Percentiles rank a stretch among this genome's conserved stretches.
phyloP scores from a whole-genome alignment of 2,113 vertebrate genomes.

The Brevimyrus niger region DNA sequence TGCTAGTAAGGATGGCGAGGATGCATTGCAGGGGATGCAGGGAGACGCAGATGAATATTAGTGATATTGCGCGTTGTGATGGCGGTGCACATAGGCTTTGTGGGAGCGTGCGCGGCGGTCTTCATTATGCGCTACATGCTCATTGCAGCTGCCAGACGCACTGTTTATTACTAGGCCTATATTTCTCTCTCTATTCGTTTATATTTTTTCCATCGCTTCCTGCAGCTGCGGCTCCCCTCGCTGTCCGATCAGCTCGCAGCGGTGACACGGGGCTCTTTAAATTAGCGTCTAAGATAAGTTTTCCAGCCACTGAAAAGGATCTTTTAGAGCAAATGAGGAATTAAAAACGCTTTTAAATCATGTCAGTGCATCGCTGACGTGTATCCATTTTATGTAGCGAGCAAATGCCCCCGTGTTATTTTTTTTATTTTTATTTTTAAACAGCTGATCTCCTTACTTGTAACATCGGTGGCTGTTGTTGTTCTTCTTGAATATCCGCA shows the following conservation, averaged over 20 bases:
- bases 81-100: not conserved
- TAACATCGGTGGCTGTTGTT: not conserved
- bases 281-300: slow-evolving; percentile 2
- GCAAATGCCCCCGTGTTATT: not conserved
- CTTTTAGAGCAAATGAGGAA: not conserved
- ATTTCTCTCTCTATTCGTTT: slow-evolving; percentile 42
- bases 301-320: slow-evolving; percentile 31
- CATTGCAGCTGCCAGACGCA: slow-evolving; percentile 29
- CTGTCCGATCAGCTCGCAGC: slow-evolving; percentile 11
- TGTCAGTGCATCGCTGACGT: slow-evolving; percentile 3
- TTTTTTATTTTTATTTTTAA: not conserved
- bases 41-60: not conserved
- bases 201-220: slow-evolving; percentile 37
- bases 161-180: slow-evolving; percentile 56
- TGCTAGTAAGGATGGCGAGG: slow-evolving; percentile 43
- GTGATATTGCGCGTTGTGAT: not conserved
- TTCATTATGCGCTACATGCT: not conserved
- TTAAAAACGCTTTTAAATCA: not conserved
- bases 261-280: not conserved
- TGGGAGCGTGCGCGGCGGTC: not conserved
- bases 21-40: slow-evolving; percentile 47
- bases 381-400: slow-evolving; percentile 10
- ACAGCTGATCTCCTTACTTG: not conserved
- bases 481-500: not conserved
- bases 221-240: slow-evolving; percentile 44